phyloP scores from a whole-genome alignment of 2,888 invertebrate species.

The Rugalucina vietnamica region DNA sequence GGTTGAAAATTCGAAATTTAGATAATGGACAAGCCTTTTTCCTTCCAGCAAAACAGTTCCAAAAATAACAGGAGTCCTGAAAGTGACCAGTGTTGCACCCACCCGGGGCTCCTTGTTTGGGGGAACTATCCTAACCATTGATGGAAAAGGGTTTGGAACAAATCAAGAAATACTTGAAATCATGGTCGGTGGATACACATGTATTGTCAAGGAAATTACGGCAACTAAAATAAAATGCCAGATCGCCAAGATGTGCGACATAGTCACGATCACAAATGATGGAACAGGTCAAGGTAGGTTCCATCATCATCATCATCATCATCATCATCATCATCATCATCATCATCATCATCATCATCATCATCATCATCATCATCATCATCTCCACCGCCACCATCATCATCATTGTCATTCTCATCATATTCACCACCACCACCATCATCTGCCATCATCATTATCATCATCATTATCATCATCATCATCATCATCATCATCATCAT shows the following conservation, averaged over 20 bases:
- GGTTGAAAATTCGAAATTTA: too few relatives aligned
- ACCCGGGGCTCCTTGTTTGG: constrained; percentile 65
- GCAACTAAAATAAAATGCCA: constrained; percentile 58
- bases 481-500: too few relatives aligned
- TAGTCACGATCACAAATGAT: constrained; percentile 52
- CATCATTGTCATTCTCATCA: too few relatives aligned
- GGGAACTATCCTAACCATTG: constrained; percentile 68
- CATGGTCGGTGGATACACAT: constrained; percentile 55
- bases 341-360: neutral
- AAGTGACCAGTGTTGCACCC: constrained; percentile 64
- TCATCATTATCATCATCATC: too few relatives aligned
- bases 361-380: neutral
- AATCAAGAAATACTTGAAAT: constrained; percentile 50
- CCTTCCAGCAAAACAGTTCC: constrained; percentile 29
- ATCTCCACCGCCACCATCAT: too few relatives aligned
- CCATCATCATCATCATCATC: neutral
- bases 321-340: neutral
- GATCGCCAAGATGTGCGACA: constrained; percentile 57
- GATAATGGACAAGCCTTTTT: too few relatives aligned
- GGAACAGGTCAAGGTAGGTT: constrained; percentile 63
- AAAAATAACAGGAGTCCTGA: constrained; percentile 33
- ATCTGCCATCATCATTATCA: too few relatives aligned
- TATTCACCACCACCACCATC: too few relatives aligned
- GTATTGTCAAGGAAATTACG: constrained; percentile 26
- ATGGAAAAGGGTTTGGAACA: constrained; percentile 69